phyloP scores from a whole-genome alignment of 2,797 vertebrate species.

The Neomorphus geoffroyi region DNA sequence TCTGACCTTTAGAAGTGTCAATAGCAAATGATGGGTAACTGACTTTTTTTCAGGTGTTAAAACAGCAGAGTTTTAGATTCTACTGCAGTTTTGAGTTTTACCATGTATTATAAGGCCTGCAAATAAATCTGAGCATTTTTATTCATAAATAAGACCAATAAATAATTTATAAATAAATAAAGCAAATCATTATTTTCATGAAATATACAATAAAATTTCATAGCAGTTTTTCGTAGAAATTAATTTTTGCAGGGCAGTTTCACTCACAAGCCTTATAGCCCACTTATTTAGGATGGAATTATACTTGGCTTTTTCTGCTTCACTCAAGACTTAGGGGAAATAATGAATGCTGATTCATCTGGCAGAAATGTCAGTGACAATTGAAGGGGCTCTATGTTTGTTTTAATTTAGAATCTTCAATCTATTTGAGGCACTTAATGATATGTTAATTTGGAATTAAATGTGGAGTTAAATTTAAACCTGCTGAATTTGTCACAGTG shows the following conservation, averaged over 20 bases:
- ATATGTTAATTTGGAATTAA: neutral
- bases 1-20: neutral
- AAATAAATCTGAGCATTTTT: neutral
- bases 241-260: neutral
- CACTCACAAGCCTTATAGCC: neutral
- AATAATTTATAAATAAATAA: neutral
- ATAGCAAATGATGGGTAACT: neutral
- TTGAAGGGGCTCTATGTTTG: neutral
- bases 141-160: neutral
- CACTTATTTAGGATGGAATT: neutral
- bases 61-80: neutral
- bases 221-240: neutral
- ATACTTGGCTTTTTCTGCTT: neutral
- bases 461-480: neutral
- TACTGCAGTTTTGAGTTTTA: neutral
- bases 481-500: neutral
- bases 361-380: neutral
- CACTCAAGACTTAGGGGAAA: neutral
- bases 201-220: neutral
- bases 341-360: neutral
- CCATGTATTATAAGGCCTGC: neutral
- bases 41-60: neutral
- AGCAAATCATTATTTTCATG: neutral
- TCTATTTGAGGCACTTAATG: neutral
- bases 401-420: neutral